Conservation (phyloP, 2,113 vertebrate genomes). For the Hydrochoerus hydrochaeris region DNA sequence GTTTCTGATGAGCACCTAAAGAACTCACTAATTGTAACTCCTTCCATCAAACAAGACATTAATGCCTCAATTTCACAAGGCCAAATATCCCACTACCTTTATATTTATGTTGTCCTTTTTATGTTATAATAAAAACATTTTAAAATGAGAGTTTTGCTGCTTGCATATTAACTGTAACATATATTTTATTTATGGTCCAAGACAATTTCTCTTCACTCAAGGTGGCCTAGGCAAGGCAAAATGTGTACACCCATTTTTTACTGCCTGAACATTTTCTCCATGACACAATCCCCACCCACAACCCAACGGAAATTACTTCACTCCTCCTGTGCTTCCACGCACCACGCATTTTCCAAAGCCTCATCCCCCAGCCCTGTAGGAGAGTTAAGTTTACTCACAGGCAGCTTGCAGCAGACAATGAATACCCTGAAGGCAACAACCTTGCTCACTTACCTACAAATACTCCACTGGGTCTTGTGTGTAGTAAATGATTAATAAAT, state of each 20-base stretch:
- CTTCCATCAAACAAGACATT: neutral
- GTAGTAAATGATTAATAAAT: neutral
- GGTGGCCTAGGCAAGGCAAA: neutral
- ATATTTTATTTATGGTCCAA: neutral
- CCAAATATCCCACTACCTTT: neutral
- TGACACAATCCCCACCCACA: neutral
- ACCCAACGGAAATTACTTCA: neutral
- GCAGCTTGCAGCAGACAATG: neutral
- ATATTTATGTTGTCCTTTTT: neutral
- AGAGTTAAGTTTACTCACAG: neutral
- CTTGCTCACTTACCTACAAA: neutral
- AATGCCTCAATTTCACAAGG: neutral
- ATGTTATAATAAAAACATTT: neutral
- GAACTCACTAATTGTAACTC: neutral
- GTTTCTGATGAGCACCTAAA: neutral
- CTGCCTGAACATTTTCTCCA: neutral
- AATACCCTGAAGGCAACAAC: neutral
- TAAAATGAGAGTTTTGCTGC: neutral
- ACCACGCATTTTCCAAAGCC: neutral
- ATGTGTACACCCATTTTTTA: neutral
- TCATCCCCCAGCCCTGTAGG: neutral
- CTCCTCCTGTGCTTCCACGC: neutral
- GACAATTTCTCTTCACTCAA: neutral
- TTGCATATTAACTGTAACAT: neutral
- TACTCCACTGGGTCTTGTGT: neutral